Conservation (phyloP, 2,888 invertebrate genomes). For the Agrotis clavis region DNA sequence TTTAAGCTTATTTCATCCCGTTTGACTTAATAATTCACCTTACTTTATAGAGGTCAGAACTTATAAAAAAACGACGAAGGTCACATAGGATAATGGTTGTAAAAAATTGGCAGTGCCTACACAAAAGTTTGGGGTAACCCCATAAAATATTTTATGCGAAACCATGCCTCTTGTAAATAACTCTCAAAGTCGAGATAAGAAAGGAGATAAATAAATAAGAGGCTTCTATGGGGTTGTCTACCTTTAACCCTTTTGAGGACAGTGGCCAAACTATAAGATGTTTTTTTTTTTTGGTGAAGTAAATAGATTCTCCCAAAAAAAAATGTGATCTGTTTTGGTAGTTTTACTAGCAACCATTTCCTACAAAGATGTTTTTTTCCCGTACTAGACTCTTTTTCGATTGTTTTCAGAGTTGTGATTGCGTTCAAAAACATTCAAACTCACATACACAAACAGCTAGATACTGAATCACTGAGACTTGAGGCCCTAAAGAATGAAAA, state of each 20-base stretch:
- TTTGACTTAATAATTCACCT: constrained; percentile 8
- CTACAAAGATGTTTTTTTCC: no score
- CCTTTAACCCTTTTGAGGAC: constrained; percentile 20
- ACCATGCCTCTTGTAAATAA: constrained; percentile 31
- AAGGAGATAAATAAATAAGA: constrained; percentile 30
- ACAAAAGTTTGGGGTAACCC: constrained; percentile 24
- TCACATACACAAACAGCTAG: no score
- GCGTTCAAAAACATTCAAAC: no score
- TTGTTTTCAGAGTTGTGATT: not conserved
- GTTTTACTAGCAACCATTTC: no score
- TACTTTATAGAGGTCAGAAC: constrained; percentile 25
- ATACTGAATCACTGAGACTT: no score
- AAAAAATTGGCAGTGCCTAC: constrained; percentile 43
- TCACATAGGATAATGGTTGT: constrained; percentile 24
- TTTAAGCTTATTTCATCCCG: not conserved
- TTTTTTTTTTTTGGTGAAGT: not conserved
- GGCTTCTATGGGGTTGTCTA: constrained; percentile 16
- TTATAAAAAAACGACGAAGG: constrained; percentile 24
- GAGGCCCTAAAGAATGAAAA: no score
- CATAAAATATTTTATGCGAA: constrained; percentile 42
- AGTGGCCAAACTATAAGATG: not conserved
- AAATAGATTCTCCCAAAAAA: not conserved
- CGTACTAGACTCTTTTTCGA: no score
- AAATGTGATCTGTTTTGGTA: no score
- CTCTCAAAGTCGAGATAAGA: constrained; percentile 32